phyloP scores from a whole-genome alignment of 1,140 invertebrate genomes.

The Formica selysi region DNA sequence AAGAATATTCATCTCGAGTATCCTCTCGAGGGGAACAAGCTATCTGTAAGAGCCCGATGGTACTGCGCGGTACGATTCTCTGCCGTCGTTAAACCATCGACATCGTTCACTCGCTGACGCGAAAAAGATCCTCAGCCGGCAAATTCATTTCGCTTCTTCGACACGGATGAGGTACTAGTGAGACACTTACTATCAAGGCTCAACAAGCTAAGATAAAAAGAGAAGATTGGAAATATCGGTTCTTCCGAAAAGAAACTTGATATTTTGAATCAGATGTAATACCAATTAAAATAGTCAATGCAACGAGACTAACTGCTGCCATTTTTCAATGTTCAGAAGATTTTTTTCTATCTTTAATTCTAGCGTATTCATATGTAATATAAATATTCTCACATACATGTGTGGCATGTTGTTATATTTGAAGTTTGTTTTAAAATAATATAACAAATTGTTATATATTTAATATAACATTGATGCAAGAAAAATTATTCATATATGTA shows the following conservation, averaged over 20 bases:
- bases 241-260: background rate
- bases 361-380: background rate
- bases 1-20: constrained; percentile 48
- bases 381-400: background rate
- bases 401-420: background rate
- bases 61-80: constrained; percentile 19
- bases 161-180: background rate
- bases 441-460: background rate
- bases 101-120: constrained; percentile 14
- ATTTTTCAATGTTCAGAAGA: background rate
- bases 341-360: background rate
- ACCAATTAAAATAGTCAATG: background rate
- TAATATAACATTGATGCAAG: background rate
- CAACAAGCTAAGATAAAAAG: constrained; percentile 14
- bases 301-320: background rate
- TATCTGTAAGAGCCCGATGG: constrained; percentile 45
- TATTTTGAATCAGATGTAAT: background rate
- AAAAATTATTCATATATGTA: no score
- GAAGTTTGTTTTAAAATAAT: constrained; percentile 10
- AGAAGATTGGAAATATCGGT: constrained; percentile 7
- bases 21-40: constrained; percentile 33
- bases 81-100: constrained; percentile 23
- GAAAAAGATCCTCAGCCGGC: constrained; percentile 14
- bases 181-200: background rate
- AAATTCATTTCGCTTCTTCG: constrained; percentile 53